Evolutionary conservation across 2,113 vertebrate species (phyloP).

Genomic region (Psilopsiagon aymara): DNA sequence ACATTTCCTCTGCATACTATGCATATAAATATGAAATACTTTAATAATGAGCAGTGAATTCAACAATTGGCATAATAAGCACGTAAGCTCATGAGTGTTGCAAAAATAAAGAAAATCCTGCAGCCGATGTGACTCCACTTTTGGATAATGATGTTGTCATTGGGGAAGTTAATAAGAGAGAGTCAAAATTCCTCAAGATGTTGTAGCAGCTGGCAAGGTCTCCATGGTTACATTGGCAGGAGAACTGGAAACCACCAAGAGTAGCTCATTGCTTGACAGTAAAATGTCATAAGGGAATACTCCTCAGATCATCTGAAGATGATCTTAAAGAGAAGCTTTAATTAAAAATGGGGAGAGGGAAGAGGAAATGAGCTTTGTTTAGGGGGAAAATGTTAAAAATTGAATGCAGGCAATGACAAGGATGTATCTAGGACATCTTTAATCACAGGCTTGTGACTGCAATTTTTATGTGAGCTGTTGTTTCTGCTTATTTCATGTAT

Average conservation of each 20-base stretch:
- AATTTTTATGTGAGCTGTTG: not conserved
- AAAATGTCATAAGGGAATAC: not conserved
- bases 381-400: not conserved
- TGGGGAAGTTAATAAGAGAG: not conserved
- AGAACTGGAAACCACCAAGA: not conserved
- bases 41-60: not conserved
- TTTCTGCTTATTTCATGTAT: not conserved
- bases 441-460: not conserved
- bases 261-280: not conserved
- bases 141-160: not conserved
- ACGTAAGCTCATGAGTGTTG: not conserved
- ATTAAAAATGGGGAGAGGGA: not conserved
- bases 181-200: not conserved
- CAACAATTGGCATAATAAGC: not conserved
- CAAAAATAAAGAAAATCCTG: not conserved
- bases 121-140: not conserved
- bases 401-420: not conserved
- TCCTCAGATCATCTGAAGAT: not conserved
- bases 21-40: not conserved
- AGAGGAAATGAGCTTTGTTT: not conserved
- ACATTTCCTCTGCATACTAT: not conserved
- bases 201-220: slow-evolving; percentile 16
- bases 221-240: slow-evolving; percentile 5
- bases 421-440: not conserved
- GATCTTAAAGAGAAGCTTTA: not conserved